phyloP scores from a whole-genome alignment of 2,888 invertebrate genomes.

The Apodemia duryi region DNA sequence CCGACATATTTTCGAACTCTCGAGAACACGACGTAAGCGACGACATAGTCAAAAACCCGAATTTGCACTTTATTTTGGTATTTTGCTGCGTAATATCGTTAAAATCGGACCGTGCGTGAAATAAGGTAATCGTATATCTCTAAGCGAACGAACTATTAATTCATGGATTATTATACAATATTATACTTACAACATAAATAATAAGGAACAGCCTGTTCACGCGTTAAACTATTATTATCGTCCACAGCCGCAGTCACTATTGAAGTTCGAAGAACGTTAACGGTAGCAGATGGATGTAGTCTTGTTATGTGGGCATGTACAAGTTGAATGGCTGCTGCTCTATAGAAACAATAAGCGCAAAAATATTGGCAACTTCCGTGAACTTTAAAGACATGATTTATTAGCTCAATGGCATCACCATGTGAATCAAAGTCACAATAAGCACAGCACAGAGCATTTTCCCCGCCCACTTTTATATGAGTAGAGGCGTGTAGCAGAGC shows the following conservation, averaged over 20 bases:
- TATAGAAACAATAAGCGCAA: conserved; percentile 84
- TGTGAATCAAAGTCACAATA: conserved; percentile 75
- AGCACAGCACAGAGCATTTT: conserved; percentile 74
- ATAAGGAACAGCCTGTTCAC: conserved; percentile 53
- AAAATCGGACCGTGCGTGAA: no score
- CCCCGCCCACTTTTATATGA: conserved; percentile 51
- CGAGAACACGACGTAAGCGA: no score
- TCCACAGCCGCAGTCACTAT: conserved; percentile 32
- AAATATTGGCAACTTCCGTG: conserved; percentile 82
- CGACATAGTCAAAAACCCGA: no score
- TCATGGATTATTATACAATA: not conserved
- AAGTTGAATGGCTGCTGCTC: conserved; percentile 79
- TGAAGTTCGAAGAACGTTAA: conserved; percentile 40
- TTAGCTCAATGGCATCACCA: conserved; percentile 57
- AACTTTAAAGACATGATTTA: conserved; percentile 79
- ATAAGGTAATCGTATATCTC: no score
- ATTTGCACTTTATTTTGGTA: no score
- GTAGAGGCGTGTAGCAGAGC: conserved; percentile 59
- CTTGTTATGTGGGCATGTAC: conserved; percentile 79
- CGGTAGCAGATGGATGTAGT: conserved; percentile 41
- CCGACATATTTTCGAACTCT: no score
- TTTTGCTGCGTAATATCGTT: no score
- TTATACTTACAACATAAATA: conserved; percentile 53
- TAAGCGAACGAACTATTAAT: no score
- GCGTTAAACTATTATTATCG: conserved; percentile 40